Base-by-base conservation (phyloP, 1,140 invertebrate genomes). In the Pectinophora gossypiella region DNA sequence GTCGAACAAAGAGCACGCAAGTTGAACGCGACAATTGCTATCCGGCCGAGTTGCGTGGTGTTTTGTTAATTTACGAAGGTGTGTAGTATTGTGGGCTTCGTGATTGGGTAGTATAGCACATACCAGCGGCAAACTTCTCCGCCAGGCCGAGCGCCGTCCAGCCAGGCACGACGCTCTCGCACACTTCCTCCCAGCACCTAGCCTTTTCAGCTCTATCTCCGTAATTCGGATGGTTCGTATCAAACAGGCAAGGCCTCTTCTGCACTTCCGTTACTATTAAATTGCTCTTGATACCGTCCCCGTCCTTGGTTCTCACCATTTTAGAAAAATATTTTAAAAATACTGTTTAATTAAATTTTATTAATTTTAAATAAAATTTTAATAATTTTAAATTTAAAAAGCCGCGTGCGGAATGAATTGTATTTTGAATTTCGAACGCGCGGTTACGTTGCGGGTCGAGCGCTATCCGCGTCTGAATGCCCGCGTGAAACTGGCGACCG, bases 401-500 rank as follows among this genome's bases (percentile, higher is more conserved):
- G n/a, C n/a, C 23, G 20, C 45, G 54, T 32, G 54, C 56, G 51
- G 20, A 18, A 42, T 18, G 43, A n/a, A n/a, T n/a, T n/a, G n/a
- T n/a, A n/a, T n/a, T 46, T 57, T 32, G 22, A 46, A 63, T 59
- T 66, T 56, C 32, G 55, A 59, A 56, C 16, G 36, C 47, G 51
- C 42, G 57, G 35, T 49, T 46, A 35, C 54, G 58, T 53, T 38
- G 54, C 46, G 44, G 53, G 15, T 45, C 38, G 62, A 63, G 60
- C 65, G 57, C 47, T 51, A 32, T 56, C 48, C 61, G 59, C 70
- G 68, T 73, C 54, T 62, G 66, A 71, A 71, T 57, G 79, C 61
- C 76, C 77, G 79, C 77, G 77, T 75, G 57, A 78, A 78, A 85
- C 82, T 85, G 82, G 76, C 81, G 78, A 48, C 40, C 18, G 58